Evolutionary conservation across 2,113 vertebrate species (phyloP), one percentile per base, ranked within the genome.

Genomic region (Petroica traversi): DNA sequence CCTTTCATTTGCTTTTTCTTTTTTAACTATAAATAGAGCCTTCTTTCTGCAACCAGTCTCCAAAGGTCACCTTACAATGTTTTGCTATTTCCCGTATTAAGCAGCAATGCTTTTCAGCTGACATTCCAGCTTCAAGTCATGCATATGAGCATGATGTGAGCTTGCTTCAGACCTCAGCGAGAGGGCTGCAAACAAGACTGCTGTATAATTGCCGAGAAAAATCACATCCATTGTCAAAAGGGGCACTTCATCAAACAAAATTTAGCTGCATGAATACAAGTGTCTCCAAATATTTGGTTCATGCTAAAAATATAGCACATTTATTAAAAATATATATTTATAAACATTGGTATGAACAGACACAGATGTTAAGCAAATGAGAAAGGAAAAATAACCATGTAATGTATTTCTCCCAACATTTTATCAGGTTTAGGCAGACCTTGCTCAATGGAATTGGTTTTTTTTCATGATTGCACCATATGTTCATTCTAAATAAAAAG

Each of bases 321-420:
- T 98, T 98, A 98, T 98, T 98, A 98, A 98, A 98, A 98, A 98
- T 98, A 98, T 97, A 98, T 97, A 98, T 98, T 98, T 98, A 98
- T 98, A 98, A 98, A 98, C 98, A 97, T 98, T 75, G 91, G 64
- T 97, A 97, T 97, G 97, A 98, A 98, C 95, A 97, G 95, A 97
- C 90, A 96, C 95, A 95, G 92, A 97, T 33, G 40, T 95, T 95
- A 97, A 97, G 97, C 97, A 88, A 96, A 97, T 59, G 95, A 92
- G 76, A 95, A 97, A 97, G 93, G 94, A 90, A 96, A 98, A 96
- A 97, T 76, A 94, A 94, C 48, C 93, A 82, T 33, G 46, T 88
- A 93, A 92, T 57, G 28, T 90, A 96, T 96, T 97, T 97, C 89
- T 88, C 85, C 94, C 26, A 75, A 95, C 66, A 92, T 95, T 97